Base-by-base conservation (phyloP, 1,140 invertebrate species). In the Leguminivora glycinivorella region DNA sequence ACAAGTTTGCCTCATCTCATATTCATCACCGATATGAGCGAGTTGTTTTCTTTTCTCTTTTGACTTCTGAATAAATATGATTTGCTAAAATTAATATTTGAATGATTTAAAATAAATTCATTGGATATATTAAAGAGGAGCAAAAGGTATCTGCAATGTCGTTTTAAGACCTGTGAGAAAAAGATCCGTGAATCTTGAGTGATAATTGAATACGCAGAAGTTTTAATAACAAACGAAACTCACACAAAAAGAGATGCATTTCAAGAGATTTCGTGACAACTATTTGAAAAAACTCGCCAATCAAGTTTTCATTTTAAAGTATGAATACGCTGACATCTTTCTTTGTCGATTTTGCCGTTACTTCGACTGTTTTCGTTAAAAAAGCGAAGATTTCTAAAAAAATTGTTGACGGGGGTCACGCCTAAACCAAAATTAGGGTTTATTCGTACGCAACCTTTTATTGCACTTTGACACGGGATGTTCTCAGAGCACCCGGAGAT, bases 381-480 rank as follows among this genome's bases (percentile, higher is more conserved):
- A 91, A 91, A 88, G 79, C 86, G 80, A 83, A 83, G 85, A 88
- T 80, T 85, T 82, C 72, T 79, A 75, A 90, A 89, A 88, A 88
- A 85, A 84, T 78, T 82, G 88, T 85, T 91, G 89, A 91, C 83
- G 87, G 87, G 89, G 89, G 88, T 90, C 88, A 89, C 85, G 86
- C 88, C 86, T 80, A 72, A 82, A 83, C 85, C 87, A 76, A 90
- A 91, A 91, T 91, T 90, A 90, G 83, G 84, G 83, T 84, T 85
- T 89, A 84, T 82, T 84, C 77, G 82, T 75, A 81, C 73, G 79
- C 83, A 87, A 89, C 85, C 86, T 88, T 85, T 87, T 79, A 84
- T 84, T 88, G 89, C 89, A 89, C 89, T 91, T 88, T 91, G 89
- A 91, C 89, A 91, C 83, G 84, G 80, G 82, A 88, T 87, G 78